phyloP scores from a whole-genome alignment of 1,140 invertebrate species.

The Plodia interpunctella region DNA sequence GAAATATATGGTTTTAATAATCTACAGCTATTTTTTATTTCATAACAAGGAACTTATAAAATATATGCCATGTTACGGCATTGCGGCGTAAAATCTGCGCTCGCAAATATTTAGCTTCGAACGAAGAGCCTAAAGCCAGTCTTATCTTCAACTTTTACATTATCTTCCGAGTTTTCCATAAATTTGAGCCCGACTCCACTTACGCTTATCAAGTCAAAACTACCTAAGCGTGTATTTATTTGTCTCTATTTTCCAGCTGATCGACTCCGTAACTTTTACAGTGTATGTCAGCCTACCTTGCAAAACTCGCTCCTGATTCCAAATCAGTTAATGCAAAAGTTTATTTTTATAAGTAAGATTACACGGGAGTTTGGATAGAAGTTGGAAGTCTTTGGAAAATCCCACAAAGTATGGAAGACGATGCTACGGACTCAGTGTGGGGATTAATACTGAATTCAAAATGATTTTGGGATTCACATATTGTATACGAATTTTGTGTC shows the following conservation, averaged over 20 bases:
- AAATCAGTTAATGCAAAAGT: conserved; percentile 78
- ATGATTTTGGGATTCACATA: conserved; percentile 46
- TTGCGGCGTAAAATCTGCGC: neutral
- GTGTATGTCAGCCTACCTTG: conserved; percentile 56
- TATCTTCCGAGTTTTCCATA: conserved; percentile 61
- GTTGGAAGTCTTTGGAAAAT: conserved; percentile 67
- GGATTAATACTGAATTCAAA: conserved; percentile 71
- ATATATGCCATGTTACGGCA: conserved; percentile 2
- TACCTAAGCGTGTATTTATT: conserved; percentile 70
- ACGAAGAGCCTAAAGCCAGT: conserved; percentile 29
- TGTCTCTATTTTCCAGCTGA: conserved; percentile 69
- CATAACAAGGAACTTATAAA: neutral
- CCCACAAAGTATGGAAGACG: conserved; percentile 61
- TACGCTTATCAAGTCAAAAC: conserved; percentile 68
- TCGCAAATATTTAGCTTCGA: conserved; percentile 7
- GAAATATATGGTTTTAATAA: too few relatives aligned
- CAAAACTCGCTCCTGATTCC: conserved; percentile 63
- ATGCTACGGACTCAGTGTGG: conserved; percentile 48
- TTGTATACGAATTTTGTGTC: neutral
- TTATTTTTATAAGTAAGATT: conserved; percentile 79
- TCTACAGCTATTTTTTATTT: too few relatives aligned
- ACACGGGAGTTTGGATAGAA: conserved; percentile 67
- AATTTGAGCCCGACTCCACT: conserved; percentile 52
- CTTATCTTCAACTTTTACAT: conserved; percentile 68
- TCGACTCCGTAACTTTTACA: conserved; percentile 59